Percentiles rank a stretch among this genome's conserved stretches.
Evolutionary conservation across 2,113 vertebrate species (phyloP).

Genomic region (Brachypteracias leptosomus): DNA sequence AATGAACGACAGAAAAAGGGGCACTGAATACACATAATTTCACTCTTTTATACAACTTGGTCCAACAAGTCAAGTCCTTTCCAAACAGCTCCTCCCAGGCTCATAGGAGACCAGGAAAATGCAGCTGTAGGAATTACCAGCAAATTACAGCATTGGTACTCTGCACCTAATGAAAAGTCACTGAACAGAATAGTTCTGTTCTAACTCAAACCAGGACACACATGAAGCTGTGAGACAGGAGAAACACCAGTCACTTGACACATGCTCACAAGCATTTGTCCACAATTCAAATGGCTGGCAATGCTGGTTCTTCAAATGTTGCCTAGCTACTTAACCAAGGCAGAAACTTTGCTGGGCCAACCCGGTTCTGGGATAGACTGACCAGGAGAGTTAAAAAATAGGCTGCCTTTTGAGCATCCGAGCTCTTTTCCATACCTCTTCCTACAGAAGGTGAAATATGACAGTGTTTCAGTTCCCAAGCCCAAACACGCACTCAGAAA

Average conservation of each 20-base stretch:
- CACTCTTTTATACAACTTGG: background rate
- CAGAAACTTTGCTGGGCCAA: background rate
- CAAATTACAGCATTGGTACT: accelerated
- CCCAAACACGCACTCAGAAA: accelerated
- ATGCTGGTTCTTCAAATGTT: background rate
- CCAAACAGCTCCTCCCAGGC: background rate
- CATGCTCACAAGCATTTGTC: background rate
- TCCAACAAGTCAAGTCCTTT: background rate
- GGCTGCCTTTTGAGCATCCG: background rate
- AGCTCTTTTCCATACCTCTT: accelerated
- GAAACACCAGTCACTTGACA: accelerated
- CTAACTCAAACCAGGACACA: too few relatives aligned
- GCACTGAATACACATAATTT: background rate
- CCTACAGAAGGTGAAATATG: background rate
- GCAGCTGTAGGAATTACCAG: background rate
- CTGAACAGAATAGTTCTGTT: too few relatives aligned
- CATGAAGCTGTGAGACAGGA: background rate
- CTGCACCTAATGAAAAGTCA: background rate
- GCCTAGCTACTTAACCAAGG: background rate
- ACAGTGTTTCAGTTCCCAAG: background rate
- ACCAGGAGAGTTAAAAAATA: background rate
- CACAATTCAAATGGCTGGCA: background rate
- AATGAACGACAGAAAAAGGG: background rate
- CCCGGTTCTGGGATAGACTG: background rate
- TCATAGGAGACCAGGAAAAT: accelerated